Conservation (phyloP, 2,113 vertebrate species). For the Sclerurus mexicanus region DNA sequence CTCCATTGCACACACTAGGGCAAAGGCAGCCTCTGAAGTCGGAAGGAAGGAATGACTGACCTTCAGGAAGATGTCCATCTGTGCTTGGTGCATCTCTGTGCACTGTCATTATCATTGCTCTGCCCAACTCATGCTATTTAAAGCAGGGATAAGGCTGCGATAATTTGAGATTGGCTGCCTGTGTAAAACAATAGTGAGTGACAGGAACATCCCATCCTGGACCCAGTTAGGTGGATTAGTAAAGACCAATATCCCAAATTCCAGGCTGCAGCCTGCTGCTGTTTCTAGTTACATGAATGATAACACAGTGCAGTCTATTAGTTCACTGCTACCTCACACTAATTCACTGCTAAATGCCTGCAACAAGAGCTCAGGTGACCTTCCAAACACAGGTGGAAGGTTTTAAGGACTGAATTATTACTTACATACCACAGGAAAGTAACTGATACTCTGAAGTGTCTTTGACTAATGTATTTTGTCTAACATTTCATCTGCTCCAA, state of each 20-base stretch:
- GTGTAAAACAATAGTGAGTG: not conserved
- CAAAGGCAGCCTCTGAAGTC: not conserved
- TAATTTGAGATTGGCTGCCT: not conserved
- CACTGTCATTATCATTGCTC: fast-evolving
- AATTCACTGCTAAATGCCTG: not conserved
- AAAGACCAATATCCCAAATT: not conserved
- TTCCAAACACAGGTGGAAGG: constrained; percentile 37
- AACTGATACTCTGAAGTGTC: constrained; percentile 50
- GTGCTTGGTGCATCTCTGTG: not conserved
- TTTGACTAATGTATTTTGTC: constrained; percentile 44
- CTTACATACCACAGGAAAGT: constrained; percentile 21
- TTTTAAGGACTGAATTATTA: constrained; percentile 62
- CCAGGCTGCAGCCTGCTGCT: not conserved
- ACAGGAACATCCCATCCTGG: not conserved
- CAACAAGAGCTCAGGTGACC: constrained; percentile 46
- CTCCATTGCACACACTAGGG: not conserved
- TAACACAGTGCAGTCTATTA: not conserved
- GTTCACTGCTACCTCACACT: not conserved
- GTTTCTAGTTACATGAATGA: constrained; percentile 6
- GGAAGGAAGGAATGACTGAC: not conserved
- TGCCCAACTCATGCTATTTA: not conserved
- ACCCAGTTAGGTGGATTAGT: not conserved
- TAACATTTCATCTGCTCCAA: constrained; percentile 52
- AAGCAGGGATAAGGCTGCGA: not conserved
- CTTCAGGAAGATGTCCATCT: not conserved